Evolutionary conservation across 2,888 invertebrate genomes (phyloP).

Genomic region (Aphidoletes aphidimyza): DNA sequence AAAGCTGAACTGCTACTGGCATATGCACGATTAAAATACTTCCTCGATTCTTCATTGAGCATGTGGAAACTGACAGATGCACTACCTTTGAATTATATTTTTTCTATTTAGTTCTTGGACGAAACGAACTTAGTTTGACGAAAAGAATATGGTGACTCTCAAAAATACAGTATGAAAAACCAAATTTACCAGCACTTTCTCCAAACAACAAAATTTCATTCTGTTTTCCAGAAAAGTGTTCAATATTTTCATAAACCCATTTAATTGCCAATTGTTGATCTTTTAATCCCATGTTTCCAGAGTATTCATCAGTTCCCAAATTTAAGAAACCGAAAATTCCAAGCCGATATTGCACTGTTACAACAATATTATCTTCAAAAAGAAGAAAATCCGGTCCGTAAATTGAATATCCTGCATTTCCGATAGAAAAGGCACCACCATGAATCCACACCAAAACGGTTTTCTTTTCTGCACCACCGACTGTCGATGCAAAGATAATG

Average conservation of each 20-base stretch:
- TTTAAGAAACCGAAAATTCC: constrained; percentile 25
- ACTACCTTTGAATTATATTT: neutral
- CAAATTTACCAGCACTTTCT: constrained; percentile 51
- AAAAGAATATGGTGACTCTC: too few species aligned
- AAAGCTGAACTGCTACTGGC: neutral
- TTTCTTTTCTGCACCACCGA: constrained; percentile 32
- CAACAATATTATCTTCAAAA: neutral
- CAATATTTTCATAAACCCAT: constrained; percentile 43
- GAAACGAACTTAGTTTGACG: too few species aligned
- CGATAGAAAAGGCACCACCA: neutral
- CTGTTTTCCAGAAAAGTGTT: constrained; percentile 1
- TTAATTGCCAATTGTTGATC: constrained; percentile 45
- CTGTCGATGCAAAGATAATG: neutral
- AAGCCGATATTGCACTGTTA: constrained; percentile 10
- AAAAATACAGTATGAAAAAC: too few species aligned
- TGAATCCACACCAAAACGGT: constrained; percentile 6
- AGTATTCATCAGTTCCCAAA: neutral
- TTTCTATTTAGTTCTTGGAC: too few species aligned
- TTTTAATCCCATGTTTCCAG: constrained; percentile 52
- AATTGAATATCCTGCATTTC: neutral
- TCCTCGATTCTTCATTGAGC: constrained; percentile 17
- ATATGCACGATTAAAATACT: neutral
- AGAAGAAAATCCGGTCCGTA: constrained; percentile 44
- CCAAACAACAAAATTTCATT: constrained; percentile 58
- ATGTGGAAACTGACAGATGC: neutral